These are phyloP conservation scores for Linhomoeus sp. DNA, from an alignment of 2,888 invertebrate species.

Conservation along the genomic window DNA sequence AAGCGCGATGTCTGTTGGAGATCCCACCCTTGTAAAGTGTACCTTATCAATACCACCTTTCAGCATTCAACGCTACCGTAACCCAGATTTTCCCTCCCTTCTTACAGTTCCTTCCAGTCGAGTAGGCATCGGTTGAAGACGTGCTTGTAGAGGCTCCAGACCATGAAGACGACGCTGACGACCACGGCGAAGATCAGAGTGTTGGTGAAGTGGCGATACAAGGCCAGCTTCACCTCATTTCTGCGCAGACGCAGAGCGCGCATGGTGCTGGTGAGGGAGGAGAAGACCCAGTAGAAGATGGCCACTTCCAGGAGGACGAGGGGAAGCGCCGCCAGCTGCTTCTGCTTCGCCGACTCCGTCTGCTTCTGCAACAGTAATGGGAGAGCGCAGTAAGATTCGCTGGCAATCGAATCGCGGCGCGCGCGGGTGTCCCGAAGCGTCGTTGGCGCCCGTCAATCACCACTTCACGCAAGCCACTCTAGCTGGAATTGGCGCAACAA, in stretches of 20 bases:
- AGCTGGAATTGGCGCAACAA: too few relatives aligned
- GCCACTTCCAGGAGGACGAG: conserved; percentile 54
- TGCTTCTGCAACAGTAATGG: not conserved
- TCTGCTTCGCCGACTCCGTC: not conserved
- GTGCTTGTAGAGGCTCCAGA: conserved; percentile 69
- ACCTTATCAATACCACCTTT: too few relatives aligned
- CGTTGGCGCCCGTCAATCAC: too few relatives aligned
- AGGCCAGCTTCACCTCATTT: conserved; percentile 57
- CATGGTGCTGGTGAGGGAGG: conserved; percentile 59
- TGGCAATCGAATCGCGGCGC: too few relatives aligned
- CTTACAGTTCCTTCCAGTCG: conserved; percentile 60
- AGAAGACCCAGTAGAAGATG: conserved; percentile 55
- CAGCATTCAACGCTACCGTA: too few relatives aligned
- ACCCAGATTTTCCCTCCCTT: too few relatives aligned
- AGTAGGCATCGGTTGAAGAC: conserved; percentile 50
- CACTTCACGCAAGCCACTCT: too few relatives aligned
- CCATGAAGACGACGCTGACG: conserved; percentile 74
- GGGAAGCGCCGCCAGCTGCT: conserved; percentile 52
- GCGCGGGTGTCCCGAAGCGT: too few relatives aligned
- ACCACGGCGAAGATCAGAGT: conserved; percentile 66
- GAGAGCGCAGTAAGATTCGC: not conserved
- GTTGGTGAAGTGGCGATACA: conserved; percentile 83
- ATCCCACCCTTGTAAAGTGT: too few relatives aligned
- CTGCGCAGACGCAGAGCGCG: conserved; percentile 63
- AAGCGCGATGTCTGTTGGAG: too few relatives aligned